Percentiles rank a stretch among this genome's conserved stretches.
Conservation (phyloP, 2,113 vertebrate species). For the Xiphias gladius region DNA sequence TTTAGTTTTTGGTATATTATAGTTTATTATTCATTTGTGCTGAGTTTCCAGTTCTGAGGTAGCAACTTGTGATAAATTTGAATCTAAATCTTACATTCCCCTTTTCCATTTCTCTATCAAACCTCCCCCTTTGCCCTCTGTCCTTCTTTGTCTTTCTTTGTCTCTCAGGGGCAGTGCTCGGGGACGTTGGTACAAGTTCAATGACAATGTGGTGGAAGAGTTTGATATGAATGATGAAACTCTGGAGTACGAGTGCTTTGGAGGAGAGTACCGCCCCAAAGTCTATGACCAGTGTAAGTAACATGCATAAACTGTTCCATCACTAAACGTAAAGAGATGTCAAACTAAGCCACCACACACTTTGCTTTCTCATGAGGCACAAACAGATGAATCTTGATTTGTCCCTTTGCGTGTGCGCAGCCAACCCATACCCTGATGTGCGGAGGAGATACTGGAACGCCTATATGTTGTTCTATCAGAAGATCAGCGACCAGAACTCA, state of each 20-base stretch:
- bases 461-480: conserved; percentile 99
- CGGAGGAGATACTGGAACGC: conserved; percentile 98
- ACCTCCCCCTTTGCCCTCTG: not conserved
- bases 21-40: not conserved
- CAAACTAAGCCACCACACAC: not conserved
- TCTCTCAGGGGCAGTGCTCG: conserved; percentile 88
- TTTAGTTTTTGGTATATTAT: too few species aligned
- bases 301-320: not conserved
- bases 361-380: too few species aligned
- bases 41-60: not conserved
- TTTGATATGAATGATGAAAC: conserved; percentile 97
- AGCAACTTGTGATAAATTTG: not conserved
- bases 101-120: conserved; percentile 6
- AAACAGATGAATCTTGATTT: not conserved
- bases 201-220: conserved; percentile 97
- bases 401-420: conserved; percentile 74
- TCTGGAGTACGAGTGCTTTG: conserved; percentile 98
- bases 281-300: conserved; percentile 98
- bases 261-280: conserved; percentile 97
- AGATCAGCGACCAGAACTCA: conserved; percentile 96
- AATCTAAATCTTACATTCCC: not conserved
- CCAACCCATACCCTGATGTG: conserved; percentile 96
- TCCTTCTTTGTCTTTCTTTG: not conserved
- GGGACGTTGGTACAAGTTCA: conserved; percentile 98
- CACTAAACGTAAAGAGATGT: not conserved